Evolutionary conservation across 2,113 vertebrate species (phyloP), one percentile per base, ranked within the genome.

Genomic region (Pseudopipra pipra): DNA sequence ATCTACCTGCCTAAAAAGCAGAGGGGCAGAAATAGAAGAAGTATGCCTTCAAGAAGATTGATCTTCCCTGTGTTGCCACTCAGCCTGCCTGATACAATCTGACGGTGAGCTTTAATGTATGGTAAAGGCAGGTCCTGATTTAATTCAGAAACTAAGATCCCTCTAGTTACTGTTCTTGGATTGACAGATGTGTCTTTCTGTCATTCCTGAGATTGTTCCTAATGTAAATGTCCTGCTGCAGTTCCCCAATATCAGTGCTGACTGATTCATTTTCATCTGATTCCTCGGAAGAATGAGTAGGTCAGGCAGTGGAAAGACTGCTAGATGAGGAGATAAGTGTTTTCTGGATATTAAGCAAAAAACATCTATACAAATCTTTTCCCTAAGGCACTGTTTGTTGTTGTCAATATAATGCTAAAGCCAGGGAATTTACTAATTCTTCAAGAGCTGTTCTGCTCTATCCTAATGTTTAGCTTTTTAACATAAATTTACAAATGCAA

Each of bases 61-160:
- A 35, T 82, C 39, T 47, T 83, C 52, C 55, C 47, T 65, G 23
- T 37, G 35, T 51, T 91, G 82, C 39, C 59, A 67, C 58, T 89
- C 75, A 93, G 65, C 27, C 70, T 95, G 59, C 49, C 71, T 65
- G 59, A 72, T 80, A 54, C 28, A 75, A 89, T 68, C 20, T 89
- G 63, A 90, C 8, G 5, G 47, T 52, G 63, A 84, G 46, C 8
- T 89, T 87, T 95, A 55, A 95, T 71, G 12, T 63, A 56, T 54
- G 21, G 87, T 82, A 92, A 87, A 89, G 83, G 90, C 58, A 95
- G 28, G 70, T 56, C 30, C 22, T 61, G 74, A 76, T 85, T 97
- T 93, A 96, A 95, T 95, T 97, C 72, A 84, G 75, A 97, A 59
- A 27, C 22, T 44, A 73, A n/a, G 27, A 56, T 35, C 39, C 71